Conservation (phyloP, 2,797 vertebrate species). For the Periophthalmus magnuspinnatus region DNA sequence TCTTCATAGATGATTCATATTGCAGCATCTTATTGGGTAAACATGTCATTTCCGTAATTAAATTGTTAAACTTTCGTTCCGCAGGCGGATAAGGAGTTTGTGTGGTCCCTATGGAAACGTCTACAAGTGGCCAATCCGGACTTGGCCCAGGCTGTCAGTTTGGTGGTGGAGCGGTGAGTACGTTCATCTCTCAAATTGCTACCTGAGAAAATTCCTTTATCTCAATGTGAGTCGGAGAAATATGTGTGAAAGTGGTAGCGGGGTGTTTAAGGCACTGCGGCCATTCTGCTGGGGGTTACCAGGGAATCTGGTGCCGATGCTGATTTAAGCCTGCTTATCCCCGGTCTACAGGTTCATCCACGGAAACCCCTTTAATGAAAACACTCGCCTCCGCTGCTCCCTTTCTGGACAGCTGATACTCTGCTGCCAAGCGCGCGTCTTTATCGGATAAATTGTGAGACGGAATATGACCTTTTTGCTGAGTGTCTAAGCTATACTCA, state of each 20-base stretch:
- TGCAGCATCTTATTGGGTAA: background rate
- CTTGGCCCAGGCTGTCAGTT: constrained; percentile 86
- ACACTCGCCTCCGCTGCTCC: constrained; percentile 63
- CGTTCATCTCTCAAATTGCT: constrained; percentile 62
- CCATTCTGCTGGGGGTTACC: constrained; percentile 70
- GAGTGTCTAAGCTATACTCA: constrained; percentile 64
- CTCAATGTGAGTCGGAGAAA: constrained; percentile 51
- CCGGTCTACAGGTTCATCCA: constrained; percentile 70
- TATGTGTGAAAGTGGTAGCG: constrained; percentile 73
- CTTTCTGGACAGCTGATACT: constrained; percentile 71
- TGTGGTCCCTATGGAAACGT: constrained; percentile 94
- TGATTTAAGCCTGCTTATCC: constrained; percentile 82
- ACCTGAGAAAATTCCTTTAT: constrained; percentile 71
- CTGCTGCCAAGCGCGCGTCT: constrained; percentile 72
- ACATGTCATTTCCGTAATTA: background rate
- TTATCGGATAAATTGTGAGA: constrained; percentile 78
- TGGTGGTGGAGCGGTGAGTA: constrained; percentile 91
- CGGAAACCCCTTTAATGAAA: constrained; percentile 79
- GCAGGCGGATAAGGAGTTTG: constrained; percentile 96
- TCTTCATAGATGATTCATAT: background rate
- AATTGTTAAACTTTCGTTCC: constrained; percentile 48
- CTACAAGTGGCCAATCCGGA: constrained; percentile 89
- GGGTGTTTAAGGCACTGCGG: constrained; percentile 70
- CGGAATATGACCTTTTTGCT: constrained; percentile 74
- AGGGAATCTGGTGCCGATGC: constrained; percentile 77